A percentile compares a stretch with the other conserved stretches of the same genome.
phyloP scores from a whole-genome alignment of 2,888 invertebrate genomes.

The Agrotis ipsilon region DNA sequence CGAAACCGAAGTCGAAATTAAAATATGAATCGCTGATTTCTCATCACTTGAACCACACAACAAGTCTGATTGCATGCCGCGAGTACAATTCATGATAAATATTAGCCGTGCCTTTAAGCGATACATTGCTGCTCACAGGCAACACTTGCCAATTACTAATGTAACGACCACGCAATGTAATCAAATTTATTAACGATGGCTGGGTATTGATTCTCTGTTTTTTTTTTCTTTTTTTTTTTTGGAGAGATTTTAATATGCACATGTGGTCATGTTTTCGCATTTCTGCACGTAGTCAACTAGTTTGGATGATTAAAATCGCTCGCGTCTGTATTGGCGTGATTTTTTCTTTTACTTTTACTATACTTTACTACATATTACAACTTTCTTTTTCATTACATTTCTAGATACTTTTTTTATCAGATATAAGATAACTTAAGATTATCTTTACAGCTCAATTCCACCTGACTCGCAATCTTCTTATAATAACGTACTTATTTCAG shows the following conservation, averaged over 20 bases:
- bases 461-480: neutral
- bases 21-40: neutral
- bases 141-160: constrained; percentile 28
- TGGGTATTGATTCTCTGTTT: constrained; percentile 1
- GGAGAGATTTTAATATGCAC: constrained; percentile 7
- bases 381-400: too few relatives aligned
- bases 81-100: constrained; percentile 60
- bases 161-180: constrained; percentile 44
- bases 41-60: constrained; percentile 29
- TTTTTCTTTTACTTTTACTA: too few relatives aligned
- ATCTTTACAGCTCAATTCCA: neutral
- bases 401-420: too few relatives aligned
- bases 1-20: too few relatives aligned
- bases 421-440: neutral
- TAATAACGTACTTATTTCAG: neutral
- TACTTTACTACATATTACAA: too few relatives aligned
- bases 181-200: constrained; percentile 25
- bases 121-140: constrained; percentile 45
- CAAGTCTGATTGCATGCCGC: constrained; percentile 54
- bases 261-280: constrained; percentile 11
- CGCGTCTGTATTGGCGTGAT: too few relatives aligned
- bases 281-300: constrained; percentile 29
- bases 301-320: neutral
- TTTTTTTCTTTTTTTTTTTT: constrained; percentile 14
- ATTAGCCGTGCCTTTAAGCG: constrained; percentile 49